Percentiles rank a stretch among this genome's conserved stretches.
Evolutionary conservation across 2,113 vertebrate genomes (phyloP).

Genomic region (Dipodomys stephensi): DNA sequence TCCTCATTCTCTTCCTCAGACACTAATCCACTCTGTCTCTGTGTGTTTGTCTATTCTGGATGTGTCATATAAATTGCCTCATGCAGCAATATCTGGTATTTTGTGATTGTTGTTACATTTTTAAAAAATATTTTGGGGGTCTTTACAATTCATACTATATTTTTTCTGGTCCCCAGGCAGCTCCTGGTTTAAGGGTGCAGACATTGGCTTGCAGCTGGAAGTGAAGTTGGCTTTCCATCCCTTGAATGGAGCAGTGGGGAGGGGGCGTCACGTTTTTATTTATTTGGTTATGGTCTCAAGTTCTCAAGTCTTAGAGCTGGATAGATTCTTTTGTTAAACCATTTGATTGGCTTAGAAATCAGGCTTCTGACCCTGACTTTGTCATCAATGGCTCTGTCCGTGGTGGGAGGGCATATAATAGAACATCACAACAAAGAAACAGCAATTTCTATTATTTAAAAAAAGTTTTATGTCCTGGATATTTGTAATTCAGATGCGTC

Average conservation of each 20-base stretch:
- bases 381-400: not conserved
- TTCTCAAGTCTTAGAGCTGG: not conserved
- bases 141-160: too few relatives aligned
- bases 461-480: slow-evolving; percentile 26
- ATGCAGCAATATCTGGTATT: not conserved
- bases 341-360: not conserved
- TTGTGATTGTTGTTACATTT: not conserved
- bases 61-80: not conserved
- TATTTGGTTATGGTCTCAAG: not conserved
- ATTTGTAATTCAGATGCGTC: not conserved
- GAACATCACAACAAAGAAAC: not conserved
- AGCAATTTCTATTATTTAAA: not conserved
- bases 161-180: not conserved
- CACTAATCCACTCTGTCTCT: not conserved
- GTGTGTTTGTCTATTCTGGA: not conserved
- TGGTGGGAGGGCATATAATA: not conserved
- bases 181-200: not conserved
- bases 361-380: not conserved
- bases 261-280: not conserved
- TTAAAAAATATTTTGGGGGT: not conserved
- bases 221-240: slow-evolving; percentile 1
- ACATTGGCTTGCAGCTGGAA: not conserved
- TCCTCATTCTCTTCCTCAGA: not conserved
- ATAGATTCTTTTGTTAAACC: not conserved
- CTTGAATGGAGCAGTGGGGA: not conserved